phyloP scores from a whole-genome alignment of 2,113 vertebrate species.

The Labeo rohita region DNA sequence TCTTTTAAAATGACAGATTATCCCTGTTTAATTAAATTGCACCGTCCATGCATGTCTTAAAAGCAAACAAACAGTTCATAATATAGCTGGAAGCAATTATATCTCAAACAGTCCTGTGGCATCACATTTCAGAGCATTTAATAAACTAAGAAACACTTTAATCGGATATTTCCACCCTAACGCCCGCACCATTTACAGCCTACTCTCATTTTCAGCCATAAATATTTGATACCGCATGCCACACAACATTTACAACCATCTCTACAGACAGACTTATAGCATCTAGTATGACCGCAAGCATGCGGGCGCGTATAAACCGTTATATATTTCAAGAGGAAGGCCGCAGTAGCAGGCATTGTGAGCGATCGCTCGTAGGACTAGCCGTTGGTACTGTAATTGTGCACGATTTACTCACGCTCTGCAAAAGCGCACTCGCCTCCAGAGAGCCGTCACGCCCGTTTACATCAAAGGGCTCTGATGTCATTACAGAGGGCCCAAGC shows the following conservation, averaged over 20 bases:
- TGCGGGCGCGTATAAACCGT: conserved; percentile 40
- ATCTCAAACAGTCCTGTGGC: neutral
- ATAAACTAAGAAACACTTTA: neutral
- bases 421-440: conserved; percentile 67
- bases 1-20: conserved; percentile 6
- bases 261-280: conserved; percentile 63
- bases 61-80: neutral
- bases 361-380: conserved; percentile 63
- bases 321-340: conserved; percentile 52
- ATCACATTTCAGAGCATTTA: conserved; percentile 14
- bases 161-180: neutral
- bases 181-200: neutral
- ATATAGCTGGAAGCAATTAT: neutral
- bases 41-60: neutral
- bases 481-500: conserved; percentile 71
- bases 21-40: neutral
- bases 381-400: conserved; percentile 36
- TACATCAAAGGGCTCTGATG: conserved; percentile 80
- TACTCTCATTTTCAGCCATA: conserved; percentile 25
- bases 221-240: conserved; percentile 34
- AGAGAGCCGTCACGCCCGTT: conserved; percentile 78
- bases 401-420: conserved; percentile 63
- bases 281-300: conserved; percentile 61
- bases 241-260: conserved; percentile 37
- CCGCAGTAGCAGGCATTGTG: conserved; percentile 27